These are phyloP conservation scores for Drosophila nigromelanica DNA, from an alignment of 1,140 invertebrate species.

Conservation along the genomic window DNA sequence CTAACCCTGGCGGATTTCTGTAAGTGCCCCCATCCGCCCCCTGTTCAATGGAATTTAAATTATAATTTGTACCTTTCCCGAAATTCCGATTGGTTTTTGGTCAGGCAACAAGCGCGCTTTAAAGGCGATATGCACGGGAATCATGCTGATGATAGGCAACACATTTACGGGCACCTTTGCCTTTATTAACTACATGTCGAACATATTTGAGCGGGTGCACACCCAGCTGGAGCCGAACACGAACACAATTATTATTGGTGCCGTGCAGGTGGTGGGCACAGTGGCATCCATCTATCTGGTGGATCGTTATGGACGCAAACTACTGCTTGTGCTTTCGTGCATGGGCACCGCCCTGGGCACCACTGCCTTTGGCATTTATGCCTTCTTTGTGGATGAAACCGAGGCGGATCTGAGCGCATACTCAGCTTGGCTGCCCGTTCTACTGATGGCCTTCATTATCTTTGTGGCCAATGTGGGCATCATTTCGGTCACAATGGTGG, in stretches of 20 bases:
- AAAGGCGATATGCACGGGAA: constrained; percentile 57
- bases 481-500: constrained; percentile 72
- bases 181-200: constrained; percentile 79
- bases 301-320: constrained; percentile 70
- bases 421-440: constrained; percentile 68
- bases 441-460: constrained; percentile 69
- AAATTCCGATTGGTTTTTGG: constrained; percentile 1
- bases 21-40: constrained; percentile 40
- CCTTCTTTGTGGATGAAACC: constrained; percentile 64
- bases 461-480: constrained; percentile 70
- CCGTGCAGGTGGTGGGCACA: constrained; percentile 85
- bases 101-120: constrained; percentile 60
- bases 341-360: constrained; percentile 55
- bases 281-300: constrained; percentile 66
- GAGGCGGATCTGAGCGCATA: constrained; percentile 47
- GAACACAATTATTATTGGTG: constrained; percentile 85
- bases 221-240: constrained; percentile 85
- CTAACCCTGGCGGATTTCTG: constrained; percentile 58
- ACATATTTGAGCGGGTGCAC: constrained; percentile 88
- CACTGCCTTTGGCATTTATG: constrained; percentile 62
- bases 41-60: not conserved
- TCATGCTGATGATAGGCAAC: constrained; percentile 70
- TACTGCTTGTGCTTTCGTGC: constrained; percentile 66
- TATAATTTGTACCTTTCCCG: no score
- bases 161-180: constrained; percentile 74